These are phyloP conservation scores for Tokudaia muenninki DNA, from an alignment of 2,797 vertebrate genomes.

Conservation along the genomic window DNA sequence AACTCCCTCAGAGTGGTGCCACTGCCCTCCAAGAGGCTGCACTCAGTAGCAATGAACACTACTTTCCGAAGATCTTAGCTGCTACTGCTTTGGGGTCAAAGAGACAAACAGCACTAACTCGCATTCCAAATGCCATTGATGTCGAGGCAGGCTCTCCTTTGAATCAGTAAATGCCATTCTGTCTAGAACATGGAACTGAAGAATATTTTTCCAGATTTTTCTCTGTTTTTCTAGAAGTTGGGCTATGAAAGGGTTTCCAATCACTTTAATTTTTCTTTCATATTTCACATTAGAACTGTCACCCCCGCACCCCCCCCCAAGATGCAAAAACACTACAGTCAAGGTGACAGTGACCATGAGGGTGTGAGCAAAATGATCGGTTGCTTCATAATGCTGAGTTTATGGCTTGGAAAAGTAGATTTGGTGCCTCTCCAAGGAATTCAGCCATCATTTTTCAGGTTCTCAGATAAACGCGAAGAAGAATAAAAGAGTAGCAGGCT, in stretches of 20 bases:
- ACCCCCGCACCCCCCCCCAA: not conserved
- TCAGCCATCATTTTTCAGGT: conserved; percentile 16
- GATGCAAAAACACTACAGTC: conserved; percentile 34
- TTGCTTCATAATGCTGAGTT: conserved; percentile 13
- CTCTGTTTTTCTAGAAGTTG: conserved; percentile 49
- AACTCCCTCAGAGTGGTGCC: not conserved
- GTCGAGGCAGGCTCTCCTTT: conserved; percentile 4
- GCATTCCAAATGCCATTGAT: conserved; percentile 38
- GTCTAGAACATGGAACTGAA: conserved; percentile 46
- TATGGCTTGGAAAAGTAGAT: conserved; percentile 35
- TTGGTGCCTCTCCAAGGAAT: conserved; percentile 9
- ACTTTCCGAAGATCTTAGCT: not conserved
- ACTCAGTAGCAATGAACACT: not conserved
- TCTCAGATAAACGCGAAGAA: conserved; percentile 50
- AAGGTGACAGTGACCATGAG: not conserved
- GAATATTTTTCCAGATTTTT: conserved; percentile 23
- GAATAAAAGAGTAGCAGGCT: not conserved
- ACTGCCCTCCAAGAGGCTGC: not conserved
- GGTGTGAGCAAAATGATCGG: not conserved
- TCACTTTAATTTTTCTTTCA: conserved; percentile 18
- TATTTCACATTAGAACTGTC: conserved; percentile 21
- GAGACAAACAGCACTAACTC: conserved; percentile 67
- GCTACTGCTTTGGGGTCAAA: conserved; percentile 4
- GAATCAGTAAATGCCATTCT: not conserved
- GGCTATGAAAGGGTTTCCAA: not conserved